These are phyloP conservation scores for Chelon auratus DNA, from an alignment of 2,797 vertebrate species.

Conservation along the genomic window DNA sequence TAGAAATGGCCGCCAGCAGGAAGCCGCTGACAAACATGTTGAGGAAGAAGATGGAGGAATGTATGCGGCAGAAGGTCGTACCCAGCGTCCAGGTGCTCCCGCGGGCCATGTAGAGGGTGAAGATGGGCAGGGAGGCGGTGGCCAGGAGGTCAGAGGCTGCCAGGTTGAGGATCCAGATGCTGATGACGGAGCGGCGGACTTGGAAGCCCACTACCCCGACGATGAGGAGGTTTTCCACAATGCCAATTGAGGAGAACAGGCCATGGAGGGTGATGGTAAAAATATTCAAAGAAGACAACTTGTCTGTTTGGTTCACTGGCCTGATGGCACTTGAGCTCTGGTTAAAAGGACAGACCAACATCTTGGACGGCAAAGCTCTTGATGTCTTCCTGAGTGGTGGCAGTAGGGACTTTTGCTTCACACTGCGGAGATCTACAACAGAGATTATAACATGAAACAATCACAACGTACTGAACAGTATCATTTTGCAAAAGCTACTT, in stretches of 20 bases:
- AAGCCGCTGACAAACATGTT: conserved; percentile 81
- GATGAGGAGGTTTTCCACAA: conserved; percentile 79
- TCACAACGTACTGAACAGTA: no score
- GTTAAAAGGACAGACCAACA: conserved; percentile 53
- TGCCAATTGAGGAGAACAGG: conserved; percentile 70
- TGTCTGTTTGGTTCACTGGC: conserved; percentile 36
- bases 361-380: conserved; percentile 22
- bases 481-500: no score
- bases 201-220: conserved; percentile 72
- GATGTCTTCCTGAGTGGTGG: neutral
- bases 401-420: neutral
- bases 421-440: conserved; percentile 23
- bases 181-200: conserved; percentile 72
- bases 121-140: conserved; percentile 73
- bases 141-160: conserved; percentile 77
- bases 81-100: conserved; percentile 74
- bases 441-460: neutral
- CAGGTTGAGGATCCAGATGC: conserved; percentile 81
- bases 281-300: conserved; percentile 48
- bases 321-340: neutral
- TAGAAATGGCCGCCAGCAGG: conserved; percentile 72
- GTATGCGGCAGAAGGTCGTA: conserved; percentile 67
- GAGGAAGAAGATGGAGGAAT: conserved; percentile 77
- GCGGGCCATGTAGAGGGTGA: conserved; percentile 74
- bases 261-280: conserved; percentile 72